A percentile compares a stretch with the other conserved stretches of the same genome.
Conservation (phyloP, 2,113 vertebrate genomes). For the Lynx canadensis region DNA sequence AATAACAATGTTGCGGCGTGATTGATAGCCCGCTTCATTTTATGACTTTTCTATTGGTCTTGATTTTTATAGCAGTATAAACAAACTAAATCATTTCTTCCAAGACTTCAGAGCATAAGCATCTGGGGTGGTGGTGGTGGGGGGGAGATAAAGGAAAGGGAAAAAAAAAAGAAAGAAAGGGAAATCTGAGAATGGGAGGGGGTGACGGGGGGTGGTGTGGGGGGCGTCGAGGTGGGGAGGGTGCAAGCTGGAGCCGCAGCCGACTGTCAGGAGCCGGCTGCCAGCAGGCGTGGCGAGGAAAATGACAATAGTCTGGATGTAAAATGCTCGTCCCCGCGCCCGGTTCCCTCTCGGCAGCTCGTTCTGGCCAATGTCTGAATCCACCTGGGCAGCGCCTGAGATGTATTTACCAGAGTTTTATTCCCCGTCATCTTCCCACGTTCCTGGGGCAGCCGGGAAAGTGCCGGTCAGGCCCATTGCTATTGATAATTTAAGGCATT, state of each 20-base stretch:
- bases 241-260: not conserved
- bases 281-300: conserved; percentile 59
- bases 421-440: conserved; percentile 83
- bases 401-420: conserved; percentile 85
- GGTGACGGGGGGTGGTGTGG: not conserved
- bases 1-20: conserved; percentile 88
- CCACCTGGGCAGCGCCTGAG: conserved; percentile 78
- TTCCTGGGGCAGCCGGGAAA: conserved; percentile 84
- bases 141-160: not conserved
- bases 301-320: conserved; percentile 64
- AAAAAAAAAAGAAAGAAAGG: not conserved
- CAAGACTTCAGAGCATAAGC: conserved; percentile 84
- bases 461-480: conserved; percentile 85
- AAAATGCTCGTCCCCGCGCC: conserved; percentile 60
- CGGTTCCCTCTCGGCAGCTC: not conserved
- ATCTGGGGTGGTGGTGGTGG: conserved; percentile 48
- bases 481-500: conserved; percentile 87
- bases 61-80: conserved; percentile 95
- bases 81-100: conserved; percentile 94
- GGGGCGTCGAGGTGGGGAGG: conserved; percentile 35
- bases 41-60: conserved; percentile 95
- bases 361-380: conserved; percentile 79
- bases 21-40: conserved; percentile 95
- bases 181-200: conserved; percentile 60
- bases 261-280: not conserved